phyloP scores from a whole-genome alignment of 92 coral and sea anemone species.

The Heliopora coerulea region DNA sequence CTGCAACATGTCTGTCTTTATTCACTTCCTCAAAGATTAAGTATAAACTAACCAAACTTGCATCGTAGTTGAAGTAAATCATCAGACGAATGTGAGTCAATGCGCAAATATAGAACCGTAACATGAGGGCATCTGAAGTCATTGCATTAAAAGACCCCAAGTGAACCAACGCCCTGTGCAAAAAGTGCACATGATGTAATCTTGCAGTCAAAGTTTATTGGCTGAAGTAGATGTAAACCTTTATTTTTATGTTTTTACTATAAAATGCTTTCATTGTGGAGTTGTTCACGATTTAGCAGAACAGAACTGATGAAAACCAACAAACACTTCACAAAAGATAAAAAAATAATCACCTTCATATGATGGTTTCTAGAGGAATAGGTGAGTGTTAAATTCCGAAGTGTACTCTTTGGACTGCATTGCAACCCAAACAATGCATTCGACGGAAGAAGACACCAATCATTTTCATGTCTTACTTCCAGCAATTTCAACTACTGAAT shows the following conservation, averaged over 20 bases:
- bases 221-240: too few relatives aligned
- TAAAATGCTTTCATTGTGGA: not conserved
- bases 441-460: too few relatives aligned
- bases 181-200: conserved; percentile 33
- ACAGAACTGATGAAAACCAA: too few relatives aligned
- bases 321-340: too few relatives aligned
- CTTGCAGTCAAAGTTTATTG: not conserved
- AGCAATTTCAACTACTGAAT: too few relatives aligned
- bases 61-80: not conserved
- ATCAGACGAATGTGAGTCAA: conserved; percentile 29
- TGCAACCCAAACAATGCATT: too few relatives aligned
- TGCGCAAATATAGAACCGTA: conserved; percentile 31
- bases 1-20: not conserved
- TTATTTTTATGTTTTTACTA: too few relatives aligned
- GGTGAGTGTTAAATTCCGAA: too few relatives aligned
- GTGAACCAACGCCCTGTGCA: conserved; percentile 1
- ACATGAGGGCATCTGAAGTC: conserved; percentile 20
- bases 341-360: too few relatives aligned
- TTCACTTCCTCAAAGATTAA: not conserved
- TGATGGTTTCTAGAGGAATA: too few relatives aligned
- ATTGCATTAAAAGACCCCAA: conserved; percentile 11
- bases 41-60: not conserved
- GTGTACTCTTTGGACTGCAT: too few relatives aligned
- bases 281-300: not conserved
- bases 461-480: too few relatives aligned